Base-by-base conservation (phyloP, 2,888 invertebrate genomes). In the Blastobasis lacticolella region DNA sequence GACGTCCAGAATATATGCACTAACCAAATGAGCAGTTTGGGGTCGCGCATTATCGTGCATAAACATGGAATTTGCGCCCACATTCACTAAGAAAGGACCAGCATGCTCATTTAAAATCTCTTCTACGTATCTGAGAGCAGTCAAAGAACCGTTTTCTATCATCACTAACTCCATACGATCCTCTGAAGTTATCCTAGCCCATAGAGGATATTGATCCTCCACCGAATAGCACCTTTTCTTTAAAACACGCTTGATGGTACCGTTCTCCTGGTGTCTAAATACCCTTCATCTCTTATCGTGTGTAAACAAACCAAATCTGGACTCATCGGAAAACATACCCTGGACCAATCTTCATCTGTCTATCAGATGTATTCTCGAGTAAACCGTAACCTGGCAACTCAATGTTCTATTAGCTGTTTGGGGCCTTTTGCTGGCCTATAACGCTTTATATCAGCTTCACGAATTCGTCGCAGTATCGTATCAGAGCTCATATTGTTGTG, bases 1-100 rank as follows among this genome's bases (percentile, higher is more conserved):
- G 45, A 63, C 58, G 43, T 60, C 58, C 54, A 60, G 45, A 45
- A 61, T 57, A 56, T 62, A 60, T 40, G 59, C 52, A 44, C 49
- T 50, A 48, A 57, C 54, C 48, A 58, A 46, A 52, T 50, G 45
- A 51, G n/a, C 57, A n/a, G 55, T 57, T 47, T 56, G 55, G 53
- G 56, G 54, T 41, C 57, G 54, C 50, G 56, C 59, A 51, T 57
- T 56, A 43, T 58, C 57, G 10, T 59, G 55, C 54, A 58, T 58
- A 49, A 55, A 38, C 1, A 23, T 23, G 23, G 23, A 23, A 23
- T 23, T 23, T 23, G 23, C 1, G 23, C 23, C 3, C 23, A 23
- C 3, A 23, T 23, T 23, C 3, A 23, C 23, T 23, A 23, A 23
- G 23, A 23, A 23, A 23, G 23, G 23, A 23, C 23, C 23, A 23